Conservation (phyloP, 2,113 vertebrate species). For the Hirundichthys speculiger region DNA sequence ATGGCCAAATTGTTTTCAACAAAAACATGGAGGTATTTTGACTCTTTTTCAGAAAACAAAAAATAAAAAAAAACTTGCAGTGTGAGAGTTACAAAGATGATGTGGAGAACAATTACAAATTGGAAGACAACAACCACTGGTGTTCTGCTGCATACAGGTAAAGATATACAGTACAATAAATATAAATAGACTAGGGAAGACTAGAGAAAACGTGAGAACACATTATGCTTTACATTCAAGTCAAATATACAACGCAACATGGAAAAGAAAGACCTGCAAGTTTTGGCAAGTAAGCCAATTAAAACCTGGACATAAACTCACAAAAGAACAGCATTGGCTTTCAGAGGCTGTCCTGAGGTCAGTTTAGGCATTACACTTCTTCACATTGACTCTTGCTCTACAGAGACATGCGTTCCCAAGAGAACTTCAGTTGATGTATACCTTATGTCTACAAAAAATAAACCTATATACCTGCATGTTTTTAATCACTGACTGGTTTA, state of each 20-base stretch:
- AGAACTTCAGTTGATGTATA: slow-evolving; percentile 21
- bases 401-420: slow-evolving; percentile 16
- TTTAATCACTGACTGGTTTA: slow-evolving; percentile 20
- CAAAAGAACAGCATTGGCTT: slow-evolving; percentile 26
- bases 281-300: slow-evolving; percentile 61
- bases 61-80: slow-evolving; percentile 5
- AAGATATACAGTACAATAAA: slow-evolving; percentile 70
- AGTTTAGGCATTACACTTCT: slow-evolving; percentile 48
- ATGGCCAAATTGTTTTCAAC: slow-evolving; percentile 5
- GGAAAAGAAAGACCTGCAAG: slow-evolving; percentile 57
- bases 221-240: slow-evolving; percentile 71
- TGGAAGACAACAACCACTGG: slow-evolving; percentile 33
- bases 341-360: slow-evolving; percentile 65
- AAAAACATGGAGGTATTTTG: slow-evolving; percentile 30
- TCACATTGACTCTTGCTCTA: slow-evolving; percentile 27
- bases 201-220: slow-evolving; percentile 48
- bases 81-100: slow-evolving; percentile 1
- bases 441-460: slow-evolving; percentile 18
- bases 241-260: slow-evolving; percentile 70
- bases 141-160: slow-evolving; percentile 47
- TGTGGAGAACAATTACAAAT: slow-evolving; percentile 36
- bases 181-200: slow-evolving; percentile 67
- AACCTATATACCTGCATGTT: slow-evolving; percentile 23
- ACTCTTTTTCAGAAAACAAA: slow-evolving; percentile 13
- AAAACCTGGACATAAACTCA: slow-evolving; percentile 47